A percentile compares a stretch with the other conserved stretches of the same genome.
These are phyloP conservation scores for Sebastes kiyomatsui DNA, from an alignment of 2,797 vertebrate species.

Conservation along the genomic window DNA sequence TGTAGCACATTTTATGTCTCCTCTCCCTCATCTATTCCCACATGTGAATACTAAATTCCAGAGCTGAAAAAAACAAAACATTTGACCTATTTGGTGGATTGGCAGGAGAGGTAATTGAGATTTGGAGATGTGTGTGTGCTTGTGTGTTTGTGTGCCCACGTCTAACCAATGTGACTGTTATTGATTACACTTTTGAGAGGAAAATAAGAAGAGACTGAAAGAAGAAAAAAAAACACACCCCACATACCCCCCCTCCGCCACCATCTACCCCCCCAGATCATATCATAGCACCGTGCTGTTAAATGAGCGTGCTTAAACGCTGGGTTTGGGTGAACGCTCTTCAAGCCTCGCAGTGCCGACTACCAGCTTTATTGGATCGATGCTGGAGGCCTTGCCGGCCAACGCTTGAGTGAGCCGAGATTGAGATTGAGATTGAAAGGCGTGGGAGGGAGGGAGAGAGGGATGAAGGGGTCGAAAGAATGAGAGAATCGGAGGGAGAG, in stretches of 20 bases:
- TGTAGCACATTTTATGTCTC: background rate
- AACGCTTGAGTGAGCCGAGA: slow-evolving; percentile 57
- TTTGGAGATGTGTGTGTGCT: slow-evolving; percentile 32
- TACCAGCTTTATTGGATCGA: slow-evolving; percentile 78
- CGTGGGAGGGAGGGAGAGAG: background rate
- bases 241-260: background rate
- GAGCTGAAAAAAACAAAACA: slow-evolving; percentile 17
- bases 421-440: slow-evolving; percentile 52
- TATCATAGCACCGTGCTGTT: slow-evolving; percentile 52
- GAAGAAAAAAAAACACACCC: slow-evolving; percentile 4
- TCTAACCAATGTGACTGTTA: slow-evolving; percentile 57
- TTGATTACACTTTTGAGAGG: slow-evolving; percentile 66
- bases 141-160: slow-evolving; percentile 16
- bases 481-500: slow-evolving; percentile 3
- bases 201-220: slow-evolving; percentile 48
- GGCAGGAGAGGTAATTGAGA: slow-evolving; percentile 57
- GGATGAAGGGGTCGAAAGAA: slow-evolving; percentile 6
- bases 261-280: slow-evolving; percentile 26
- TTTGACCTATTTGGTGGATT: slow-evolving; percentile 43
- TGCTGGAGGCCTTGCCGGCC: slow-evolving; percentile 61
- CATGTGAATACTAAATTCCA: slow-evolving; percentile 48
- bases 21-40: slow-evolving; percentile 17
- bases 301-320: slow-evolving; percentile 68
- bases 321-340: slow-evolving; percentile 58
- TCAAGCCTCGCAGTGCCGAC: slow-evolving; percentile 41